These are phyloP conservation scores for Dipus sagitta DNA, from an alignment of 2,797 vertebrate genomes.

Conservation along the genomic window DNA sequence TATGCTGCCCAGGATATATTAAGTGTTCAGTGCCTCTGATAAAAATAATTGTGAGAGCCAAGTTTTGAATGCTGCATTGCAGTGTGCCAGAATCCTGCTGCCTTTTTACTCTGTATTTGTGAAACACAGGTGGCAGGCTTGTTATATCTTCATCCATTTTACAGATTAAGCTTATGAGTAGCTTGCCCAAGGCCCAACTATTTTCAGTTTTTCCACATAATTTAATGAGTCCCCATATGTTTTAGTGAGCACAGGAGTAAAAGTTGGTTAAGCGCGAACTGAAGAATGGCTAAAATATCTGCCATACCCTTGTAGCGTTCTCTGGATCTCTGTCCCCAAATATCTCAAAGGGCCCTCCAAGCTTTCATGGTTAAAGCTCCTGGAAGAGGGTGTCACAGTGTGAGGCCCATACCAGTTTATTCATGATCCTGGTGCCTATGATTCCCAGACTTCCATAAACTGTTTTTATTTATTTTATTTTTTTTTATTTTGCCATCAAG, in stretches of 20 bases:
- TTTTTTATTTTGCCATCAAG: background rate
- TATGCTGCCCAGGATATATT: background rate
- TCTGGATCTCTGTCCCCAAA: background rate
- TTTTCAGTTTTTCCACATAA: slow-evolving; percentile 12
- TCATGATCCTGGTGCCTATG: rapidly evolving
- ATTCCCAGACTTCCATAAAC: background rate
- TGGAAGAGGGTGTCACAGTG: background rate
- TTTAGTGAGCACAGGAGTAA: background rate
- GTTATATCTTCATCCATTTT: background rate
- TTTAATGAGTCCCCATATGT: background rate
- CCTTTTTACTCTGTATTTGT: slow-evolving; percentile 30
- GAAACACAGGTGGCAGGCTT: background rate
- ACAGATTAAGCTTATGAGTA: background rate
- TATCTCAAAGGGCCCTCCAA: background rate
- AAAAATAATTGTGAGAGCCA: background rate
- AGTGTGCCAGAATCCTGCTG: background rate
- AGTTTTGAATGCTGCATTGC: background rate
- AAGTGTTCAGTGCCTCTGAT: background rate
- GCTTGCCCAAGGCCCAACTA: background rate
- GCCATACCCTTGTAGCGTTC: background rate
- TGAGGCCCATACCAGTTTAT: background rate
- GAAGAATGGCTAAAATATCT: background rate
- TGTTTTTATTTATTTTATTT: no score
- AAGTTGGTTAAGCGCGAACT: background rate
- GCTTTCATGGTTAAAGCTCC: background rate